Evolutionary conservation across 2,113 vertebrate genomes (phyloP).

Genomic region (Nyctibius bracteatus): DNA sequence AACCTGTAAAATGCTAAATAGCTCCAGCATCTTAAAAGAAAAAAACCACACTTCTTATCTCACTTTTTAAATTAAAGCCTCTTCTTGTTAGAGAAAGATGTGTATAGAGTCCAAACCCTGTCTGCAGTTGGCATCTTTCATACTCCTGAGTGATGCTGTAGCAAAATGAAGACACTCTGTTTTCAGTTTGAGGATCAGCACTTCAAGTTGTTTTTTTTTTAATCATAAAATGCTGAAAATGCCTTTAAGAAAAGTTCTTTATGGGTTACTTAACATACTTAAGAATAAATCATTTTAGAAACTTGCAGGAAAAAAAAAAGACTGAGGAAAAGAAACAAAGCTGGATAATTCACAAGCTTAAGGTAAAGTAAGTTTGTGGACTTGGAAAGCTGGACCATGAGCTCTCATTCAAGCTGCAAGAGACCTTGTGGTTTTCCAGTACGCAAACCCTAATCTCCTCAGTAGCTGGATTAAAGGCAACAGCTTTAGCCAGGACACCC

Average conservation of each 20-base stretch:
- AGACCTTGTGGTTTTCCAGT: background rate
- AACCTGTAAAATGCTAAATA: background rate
- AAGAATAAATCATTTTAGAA: background rate
- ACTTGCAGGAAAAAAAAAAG: background rate
- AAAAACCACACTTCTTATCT: background rate
- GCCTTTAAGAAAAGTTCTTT: background rate
- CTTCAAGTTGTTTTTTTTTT: background rate
- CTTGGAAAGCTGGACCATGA: background rate
- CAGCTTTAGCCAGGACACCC: background rate
- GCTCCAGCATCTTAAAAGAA: background rate
- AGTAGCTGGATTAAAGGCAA: background rate
- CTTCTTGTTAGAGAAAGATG: background rate
- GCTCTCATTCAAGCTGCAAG: background rate
- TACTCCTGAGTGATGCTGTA: background rate
- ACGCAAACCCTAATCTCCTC: background rate
- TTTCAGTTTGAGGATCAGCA: background rate
- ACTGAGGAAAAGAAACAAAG: background rate
- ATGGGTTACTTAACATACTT: background rate
- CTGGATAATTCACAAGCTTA: background rate
- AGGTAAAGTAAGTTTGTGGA: slow-evolving; percentile 17
- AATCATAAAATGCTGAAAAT: background rate
- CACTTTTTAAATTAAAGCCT: background rate
- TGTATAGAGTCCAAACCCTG: background rate
- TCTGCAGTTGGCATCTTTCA: background rate
- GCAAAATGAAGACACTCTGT: background rate